Base-by-base conservation (phyloP, 1,140 invertebrate species). In the Trichoplusia ni region DNA sequence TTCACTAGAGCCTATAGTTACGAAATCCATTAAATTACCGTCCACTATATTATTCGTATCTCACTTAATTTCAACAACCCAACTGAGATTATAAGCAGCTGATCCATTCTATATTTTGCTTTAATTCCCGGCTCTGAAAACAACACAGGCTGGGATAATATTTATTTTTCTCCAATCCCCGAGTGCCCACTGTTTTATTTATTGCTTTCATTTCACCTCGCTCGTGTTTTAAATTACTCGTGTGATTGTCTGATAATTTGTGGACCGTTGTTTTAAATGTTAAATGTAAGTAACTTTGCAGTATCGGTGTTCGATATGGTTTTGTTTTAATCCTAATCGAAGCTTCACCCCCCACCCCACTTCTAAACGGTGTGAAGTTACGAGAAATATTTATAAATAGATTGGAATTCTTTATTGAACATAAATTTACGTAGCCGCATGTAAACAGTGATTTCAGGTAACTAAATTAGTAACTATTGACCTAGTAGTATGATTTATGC, bases 191-290 rank as follows among this genome's bases (percentile, higher is more conserved):
- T 49, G 70, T 66, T 73, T 73, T 76, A 75, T 78, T 75, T 75
- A 78, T 75, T 67, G 73, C 76, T 69, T 70, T 73, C 64, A 73
- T 75, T 78, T 64, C 59, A 68, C 35, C 71, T 68, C 63, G 69
- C 70, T 71, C 72, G 72, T 49, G 62, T 74, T 79, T 73, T 73
- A 79, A 77, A 74, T 77, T 73, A 71, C 77, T 69, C 71, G 67
- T 67, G 67, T 77, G 69, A 75, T 71, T 73, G 71, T 64, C 64
- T 47, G 67, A 72, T 71, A 73, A 76, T 79, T 74, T 71, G 61
- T 51, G 58, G 19, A 59, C 11, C 18, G 49, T 46, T 35, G 44
- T 65, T 71, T 70, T 64, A 64, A 56, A 64, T 21, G 21, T 38
- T n/a, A 25, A 58, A 27, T 13, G 21, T 51, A 13, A 25, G 11